These are phyloP conservation scores for Boulengeromyrus knoepffleri DNA, from an alignment of 2,113 vertebrate species.

Conservation along the genomic window DNA sequence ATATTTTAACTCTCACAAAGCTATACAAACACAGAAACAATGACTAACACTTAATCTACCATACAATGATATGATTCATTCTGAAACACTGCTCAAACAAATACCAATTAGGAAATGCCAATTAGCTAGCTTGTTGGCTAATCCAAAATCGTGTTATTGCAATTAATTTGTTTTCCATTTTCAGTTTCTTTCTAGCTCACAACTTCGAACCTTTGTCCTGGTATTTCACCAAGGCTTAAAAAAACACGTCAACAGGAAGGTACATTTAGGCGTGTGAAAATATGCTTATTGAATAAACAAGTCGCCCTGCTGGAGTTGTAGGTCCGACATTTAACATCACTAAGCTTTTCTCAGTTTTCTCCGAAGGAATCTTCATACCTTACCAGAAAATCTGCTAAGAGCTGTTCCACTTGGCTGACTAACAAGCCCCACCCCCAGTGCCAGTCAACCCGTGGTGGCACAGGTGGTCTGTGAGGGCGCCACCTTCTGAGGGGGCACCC, in stretches of 20 bases:
- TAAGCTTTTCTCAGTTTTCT: slow-evolving; percentile 30
- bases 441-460: slow-evolving; percentile 32
- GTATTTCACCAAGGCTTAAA: not conserved
- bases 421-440: slow-evolving; percentile 40
- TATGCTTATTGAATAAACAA: not conserved
- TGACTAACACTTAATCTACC: slow-evolving; percentile 1
- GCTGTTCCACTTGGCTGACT: slow-evolving; percentile 26
- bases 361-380: slow-evolving; percentile 34
- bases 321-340: slow-evolving; percentile 33
- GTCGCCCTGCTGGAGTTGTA: slow-evolving; percentile 26
- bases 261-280: not conserved
- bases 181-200: not conserved
- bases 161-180: not conserved
- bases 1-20: not conserved
- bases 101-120: not conserved
- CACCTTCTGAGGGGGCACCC: not conserved
- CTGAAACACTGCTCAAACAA: not conserved
- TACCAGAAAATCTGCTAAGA: slow-evolving; percentile 27
- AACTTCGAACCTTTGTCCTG: not conserved
- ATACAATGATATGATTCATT: not conserved
- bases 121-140: not conserved
- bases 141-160: not conserved
- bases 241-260: not conserved
- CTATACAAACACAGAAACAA: slow-evolving; percentile 14
- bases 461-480: not conserved